These are phyloP conservation scores for Athene cunicularia DNA, from an alignment of 2,113 vertebrate genomes.

Conservation along the genomic window DNA sequence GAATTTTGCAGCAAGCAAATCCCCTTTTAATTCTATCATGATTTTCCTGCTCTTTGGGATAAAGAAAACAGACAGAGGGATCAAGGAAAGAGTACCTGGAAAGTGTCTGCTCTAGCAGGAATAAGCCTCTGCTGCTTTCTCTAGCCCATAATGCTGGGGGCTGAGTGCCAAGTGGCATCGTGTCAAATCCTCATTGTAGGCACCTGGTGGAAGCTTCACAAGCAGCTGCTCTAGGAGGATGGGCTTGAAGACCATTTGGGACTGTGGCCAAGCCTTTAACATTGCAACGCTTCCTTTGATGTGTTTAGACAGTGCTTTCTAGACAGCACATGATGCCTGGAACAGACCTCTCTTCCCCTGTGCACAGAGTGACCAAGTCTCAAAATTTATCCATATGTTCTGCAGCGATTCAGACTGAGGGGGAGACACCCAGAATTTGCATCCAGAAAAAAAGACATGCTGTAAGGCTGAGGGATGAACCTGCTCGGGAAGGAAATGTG, in stretches of 20 bases:
- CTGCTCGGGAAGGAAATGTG: background rate
- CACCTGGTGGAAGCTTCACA: conserved; percentile 52
- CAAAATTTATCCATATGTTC: background rate
- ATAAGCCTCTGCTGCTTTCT: conserved; percentile 38
- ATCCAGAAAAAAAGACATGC: background rate
- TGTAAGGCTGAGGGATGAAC: background rate
- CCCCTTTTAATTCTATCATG: conserved; percentile 38
- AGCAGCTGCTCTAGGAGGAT: conserved; percentile 53
- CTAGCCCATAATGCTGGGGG: background rate
- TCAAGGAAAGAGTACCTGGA: conserved; percentile 56
- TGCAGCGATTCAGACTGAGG: background rate
- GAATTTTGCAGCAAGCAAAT: conserved; percentile 43
- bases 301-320: conserved; percentile 6
- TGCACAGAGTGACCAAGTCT: background rate
- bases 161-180: conserved; percentile 27
- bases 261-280: conserved; percentile 3
- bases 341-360: background rate
- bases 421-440: background rate
- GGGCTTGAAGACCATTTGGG: conserved; percentile 11
- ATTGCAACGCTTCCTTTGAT: conserved; percentile 30
- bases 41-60: conserved; percentile 42
- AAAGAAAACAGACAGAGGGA: conserved; percentile 55
- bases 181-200: conserved; percentile 42
- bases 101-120: conserved; percentile 47
- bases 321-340: conserved; percentile 46